Percentiles rank a stretch among this genome's conserved stretches.
Evolutionary conservation across 2,113 vertebrate species (phyloP).

Genomic region (Microcebus murinus): DNA sequence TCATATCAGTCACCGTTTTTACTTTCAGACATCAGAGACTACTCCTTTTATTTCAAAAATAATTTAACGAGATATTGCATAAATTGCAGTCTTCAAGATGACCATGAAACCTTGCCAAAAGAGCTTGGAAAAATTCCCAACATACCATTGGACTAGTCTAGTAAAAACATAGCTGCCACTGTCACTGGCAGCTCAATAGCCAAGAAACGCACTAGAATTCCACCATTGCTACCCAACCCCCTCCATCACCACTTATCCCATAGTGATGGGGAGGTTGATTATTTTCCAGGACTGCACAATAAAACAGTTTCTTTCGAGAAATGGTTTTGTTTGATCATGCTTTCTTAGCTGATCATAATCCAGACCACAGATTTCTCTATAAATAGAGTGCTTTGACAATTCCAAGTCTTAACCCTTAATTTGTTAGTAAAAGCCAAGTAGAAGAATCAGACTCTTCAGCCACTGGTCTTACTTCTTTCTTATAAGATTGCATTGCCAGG

Average conservation of each 20-base stretch:
- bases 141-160: not conserved
- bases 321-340: not conserved
- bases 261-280: not conserved
- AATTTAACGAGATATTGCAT: not conserved
- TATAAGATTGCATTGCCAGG: not conserved
- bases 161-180: not conserved
- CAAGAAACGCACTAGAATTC: not conserved
- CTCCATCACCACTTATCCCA: not conserved
- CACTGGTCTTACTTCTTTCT: not conserved
- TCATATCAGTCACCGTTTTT: not conserved
- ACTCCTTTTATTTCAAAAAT: not conserved
- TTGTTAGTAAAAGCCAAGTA: not conserved
- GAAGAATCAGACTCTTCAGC: not conserved
- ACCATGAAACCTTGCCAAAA: not conserved
- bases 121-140: not conserved
- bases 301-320: not conserved
- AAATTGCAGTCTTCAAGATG: not conserved
- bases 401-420: not conserved
- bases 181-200: not conserved
- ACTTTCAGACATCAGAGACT: not conserved
- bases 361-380: not conserved
- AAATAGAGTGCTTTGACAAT: not conserved
- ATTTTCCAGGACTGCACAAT: not conserved
- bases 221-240: too few species aligned
- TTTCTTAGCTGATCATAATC: not conserved